Evolutionary conservation across 2,888 invertebrate genomes (phyloP).

Genomic region (Fissipunctia ypsillon): DNA sequence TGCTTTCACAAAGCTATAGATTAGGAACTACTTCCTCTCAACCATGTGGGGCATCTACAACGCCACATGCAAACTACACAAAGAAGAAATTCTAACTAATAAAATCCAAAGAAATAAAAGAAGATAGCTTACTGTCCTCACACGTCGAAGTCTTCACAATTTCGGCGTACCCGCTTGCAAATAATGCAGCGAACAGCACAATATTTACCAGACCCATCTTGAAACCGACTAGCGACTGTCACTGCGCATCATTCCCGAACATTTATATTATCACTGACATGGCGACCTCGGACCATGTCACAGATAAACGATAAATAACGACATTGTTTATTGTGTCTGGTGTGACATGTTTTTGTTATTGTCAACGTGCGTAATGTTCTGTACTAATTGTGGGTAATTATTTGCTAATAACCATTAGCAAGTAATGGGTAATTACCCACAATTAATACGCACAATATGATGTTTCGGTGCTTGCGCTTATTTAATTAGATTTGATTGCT

Average conservation of each 20-base stretch:
- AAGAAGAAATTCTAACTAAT: not conserved
- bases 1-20: not conserved
- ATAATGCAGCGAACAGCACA: constrained; percentile 48
- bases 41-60: no score
- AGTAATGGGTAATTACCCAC: no score
- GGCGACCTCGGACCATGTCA: constrained; percentile 43
- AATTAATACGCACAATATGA: no score
- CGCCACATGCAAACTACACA: no score
- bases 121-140: constrained; percentile 46
- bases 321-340: constrained; percentile 60
- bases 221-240: constrained; percentile 27
- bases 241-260: not conserved
- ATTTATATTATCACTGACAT: constrained; percentile 34
- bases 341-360: constrained; percentile 10
- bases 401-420: no score
- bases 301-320: constrained; percentile 54
- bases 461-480: no score
- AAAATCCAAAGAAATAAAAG: constrained; percentile 1
- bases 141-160: constrained; percentile 20
- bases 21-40: not conserved
- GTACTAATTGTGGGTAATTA: constrained; percentile 38
- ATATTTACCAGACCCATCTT: constrained; percentile 40
- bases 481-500: no score
- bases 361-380: constrained; percentile 19
- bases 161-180: constrained; percentile 34